Evolutionary conservation across 2,113 vertebrate genomes (phyloP).

Genomic region (Nansenia antarctica): DNA sequence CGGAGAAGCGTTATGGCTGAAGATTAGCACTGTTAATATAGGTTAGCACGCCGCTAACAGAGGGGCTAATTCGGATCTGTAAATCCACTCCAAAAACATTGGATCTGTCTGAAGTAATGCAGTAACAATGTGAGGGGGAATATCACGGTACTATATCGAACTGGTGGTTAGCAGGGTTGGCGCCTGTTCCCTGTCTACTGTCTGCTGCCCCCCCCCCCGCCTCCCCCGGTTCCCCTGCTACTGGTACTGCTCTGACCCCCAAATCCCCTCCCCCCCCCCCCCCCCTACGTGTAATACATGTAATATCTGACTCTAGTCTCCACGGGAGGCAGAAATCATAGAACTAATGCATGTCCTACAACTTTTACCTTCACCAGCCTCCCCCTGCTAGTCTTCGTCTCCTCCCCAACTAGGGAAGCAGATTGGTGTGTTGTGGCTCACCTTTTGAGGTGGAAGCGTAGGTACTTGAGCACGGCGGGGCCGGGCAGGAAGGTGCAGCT

Average conservation of each 20-base stretch:
- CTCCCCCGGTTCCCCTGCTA: conserved; percentile 3
- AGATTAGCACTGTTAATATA: conserved; percentile 54
- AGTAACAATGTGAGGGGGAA: conserved; percentile 53
- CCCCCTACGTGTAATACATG: too few relatives aligned
- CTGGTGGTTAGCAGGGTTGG: conserved; percentile 43
- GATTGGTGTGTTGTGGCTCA: conserved; percentile 47
- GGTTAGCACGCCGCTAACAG: conserved; percentile 51
- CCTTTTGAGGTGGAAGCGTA: conserved; percentile 92
- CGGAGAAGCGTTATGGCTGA: conserved; percentile 39
- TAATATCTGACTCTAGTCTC: too few relatives aligned
- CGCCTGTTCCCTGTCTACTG: conserved; percentile 46
- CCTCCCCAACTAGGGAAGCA: too few relatives aligned
- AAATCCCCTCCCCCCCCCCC: not conserved
- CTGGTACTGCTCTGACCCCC: conserved; percentile 19
- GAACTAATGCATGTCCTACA: too few relatives aligned
- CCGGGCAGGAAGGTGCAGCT: conserved; percentile 95
- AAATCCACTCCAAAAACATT: conserved; percentile 54
- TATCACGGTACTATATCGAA: conserved; percentile 62
- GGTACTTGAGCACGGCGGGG: conserved; percentile 81
- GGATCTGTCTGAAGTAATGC: conserved; percentile 41
- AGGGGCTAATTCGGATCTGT: conserved; percentile 59
- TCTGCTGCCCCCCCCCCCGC: too few relatives aligned
- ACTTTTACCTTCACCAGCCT: too few relatives aligned
- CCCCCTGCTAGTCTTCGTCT: too few relatives aligned
- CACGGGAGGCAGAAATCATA: too few relatives aligned